Evolutionary conservation across 2,113 vertebrate genomes (phyloP).

Genomic region (Zootoca vivipara): DNA sequence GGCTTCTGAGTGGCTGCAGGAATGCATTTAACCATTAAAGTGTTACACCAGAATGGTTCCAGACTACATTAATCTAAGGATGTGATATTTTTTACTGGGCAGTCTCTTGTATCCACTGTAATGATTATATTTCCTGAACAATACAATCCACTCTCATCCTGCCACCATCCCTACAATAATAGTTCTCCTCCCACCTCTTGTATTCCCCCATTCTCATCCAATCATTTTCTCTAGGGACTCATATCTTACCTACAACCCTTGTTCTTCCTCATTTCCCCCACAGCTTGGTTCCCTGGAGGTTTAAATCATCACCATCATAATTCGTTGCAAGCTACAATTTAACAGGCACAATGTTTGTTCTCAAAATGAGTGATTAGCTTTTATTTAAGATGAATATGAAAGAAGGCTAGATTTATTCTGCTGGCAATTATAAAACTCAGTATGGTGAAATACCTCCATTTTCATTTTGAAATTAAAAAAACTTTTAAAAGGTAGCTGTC

Average conservation of each 20-base stretch:
- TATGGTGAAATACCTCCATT: constrained; percentile 43
- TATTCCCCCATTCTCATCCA: not conserved
- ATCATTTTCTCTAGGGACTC: not conserved
- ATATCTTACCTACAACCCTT: too few species aligned
- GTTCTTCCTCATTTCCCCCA: not conserved
- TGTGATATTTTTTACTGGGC: not conserved
- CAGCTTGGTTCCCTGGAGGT: not conserved
- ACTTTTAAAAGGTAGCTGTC: not conserved
- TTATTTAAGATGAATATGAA: constrained; percentile 58
- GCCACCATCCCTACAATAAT: not conserved
- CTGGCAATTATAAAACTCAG: constrained; percentile 22
- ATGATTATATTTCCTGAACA: too few species aligned
- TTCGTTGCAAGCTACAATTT: not conserved
- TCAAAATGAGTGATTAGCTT: constrained; percentile 40
- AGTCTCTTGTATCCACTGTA: not conserved
- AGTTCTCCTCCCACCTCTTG: not conserved
- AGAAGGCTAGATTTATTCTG: constrained; percentile 33
- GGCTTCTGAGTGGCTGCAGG: too few species aligned
- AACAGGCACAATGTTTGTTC: not conserved
- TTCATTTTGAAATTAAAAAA: constrained; percentile 38
- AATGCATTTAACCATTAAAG: not conserved
- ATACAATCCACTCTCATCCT: not conserved
- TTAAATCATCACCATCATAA: not conserved
- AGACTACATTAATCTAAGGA: not conserved
- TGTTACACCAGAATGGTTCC: not conserved